Conservation (phyloP, 2,113 vertebrate species). For the Lichenostomus cassidix region DNA sequence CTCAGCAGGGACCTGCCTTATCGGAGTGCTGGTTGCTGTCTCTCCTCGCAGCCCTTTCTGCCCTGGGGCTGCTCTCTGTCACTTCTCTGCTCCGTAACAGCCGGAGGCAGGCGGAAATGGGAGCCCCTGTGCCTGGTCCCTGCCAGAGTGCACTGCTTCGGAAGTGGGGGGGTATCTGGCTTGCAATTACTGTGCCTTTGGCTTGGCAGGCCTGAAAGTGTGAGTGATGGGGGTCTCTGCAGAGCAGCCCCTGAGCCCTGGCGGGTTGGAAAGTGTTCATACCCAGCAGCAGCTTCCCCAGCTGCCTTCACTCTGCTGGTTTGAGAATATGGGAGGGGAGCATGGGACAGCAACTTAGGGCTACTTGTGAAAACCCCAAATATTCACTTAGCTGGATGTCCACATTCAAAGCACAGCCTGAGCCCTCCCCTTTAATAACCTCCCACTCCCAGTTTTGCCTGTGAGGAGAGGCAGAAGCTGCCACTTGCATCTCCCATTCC, state of each 20-base stretch:
- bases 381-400: not conserved
- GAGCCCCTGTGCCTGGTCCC: constrained; percentile 43
- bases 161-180: not conserved
- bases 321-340: not conserved
- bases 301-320: not conserved
- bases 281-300: not conserved
- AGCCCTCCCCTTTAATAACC: not conserved
- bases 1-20: constrained; percentile 72
- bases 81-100: constrained; percentile 39
- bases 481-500: accelerated
- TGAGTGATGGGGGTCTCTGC: constrained; percentile 46
- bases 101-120: constrained; percentile 50
- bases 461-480: not conserved
- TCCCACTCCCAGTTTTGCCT: not conserved
- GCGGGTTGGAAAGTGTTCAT: accelerated
- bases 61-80: constrained; percentile 54
- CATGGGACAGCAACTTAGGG: not conserved
- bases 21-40: constrained; percentile 65
- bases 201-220: constrained; percentile 51
- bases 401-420: not conserved
- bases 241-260: not conserved
- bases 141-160: not conserved
- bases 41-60: constrained; percentile 55
- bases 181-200: constrained; percentile 39
- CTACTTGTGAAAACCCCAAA: not conserved